phyloP scores from a whole-genome alignment of 92 coral and sea anemone genomes.

The Phenganax subtilis region DNA sequence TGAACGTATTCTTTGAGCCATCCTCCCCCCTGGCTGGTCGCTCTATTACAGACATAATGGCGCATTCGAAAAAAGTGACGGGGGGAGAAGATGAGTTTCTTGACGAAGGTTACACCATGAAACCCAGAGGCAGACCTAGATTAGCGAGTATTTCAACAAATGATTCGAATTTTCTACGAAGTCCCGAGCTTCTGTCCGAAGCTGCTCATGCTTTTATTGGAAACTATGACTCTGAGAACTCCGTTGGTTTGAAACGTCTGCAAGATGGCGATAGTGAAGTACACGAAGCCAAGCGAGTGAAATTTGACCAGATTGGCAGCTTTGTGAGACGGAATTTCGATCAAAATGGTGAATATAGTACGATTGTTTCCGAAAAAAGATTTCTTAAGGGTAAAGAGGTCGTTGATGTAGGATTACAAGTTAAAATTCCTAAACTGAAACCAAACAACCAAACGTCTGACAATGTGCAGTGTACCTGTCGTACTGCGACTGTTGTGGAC shows the following conservation, averaged over 20 bases:
- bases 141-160: constrained; percentile 10
- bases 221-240: background rate
- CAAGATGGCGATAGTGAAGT: constrained; percentile 2
- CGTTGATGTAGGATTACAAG: constrained; percentile 90
- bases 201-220: constrained; percentile 14
- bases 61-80: constrained; percentile 55
- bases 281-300: background rate
- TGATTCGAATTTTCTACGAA: constrained; percentile 17
- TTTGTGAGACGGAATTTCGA: constrained; percentile 1
- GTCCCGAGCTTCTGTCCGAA: background rate
- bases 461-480: constrained; percentile 35
- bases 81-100: constrained; percentile 30
- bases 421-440: constrained; percentile 58
- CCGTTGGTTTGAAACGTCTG: constrained; percentile 7
- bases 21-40: constrained; percentile 96
- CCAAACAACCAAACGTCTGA: constrained; percentile 37
- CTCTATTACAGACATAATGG: constrained; percentile 68
- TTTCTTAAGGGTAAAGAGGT: constrained; percentile 30
- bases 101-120: constrained; percentile 43
- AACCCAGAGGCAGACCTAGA: constrained; percentile 40
- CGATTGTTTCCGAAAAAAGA: constrained; percentile 14
- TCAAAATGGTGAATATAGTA: constrained; percentile 12
- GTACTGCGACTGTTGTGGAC: constrained; percentile 45
- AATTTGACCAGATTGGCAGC: constrained; percentile 1
- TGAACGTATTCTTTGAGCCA: constrained; percentile 85